Percentiles rank a stretch among this genome's conserved stretches.
Conservation (phyloP, 2,888 invertebrate genomes). For the Pinctada fucata region DNA sequence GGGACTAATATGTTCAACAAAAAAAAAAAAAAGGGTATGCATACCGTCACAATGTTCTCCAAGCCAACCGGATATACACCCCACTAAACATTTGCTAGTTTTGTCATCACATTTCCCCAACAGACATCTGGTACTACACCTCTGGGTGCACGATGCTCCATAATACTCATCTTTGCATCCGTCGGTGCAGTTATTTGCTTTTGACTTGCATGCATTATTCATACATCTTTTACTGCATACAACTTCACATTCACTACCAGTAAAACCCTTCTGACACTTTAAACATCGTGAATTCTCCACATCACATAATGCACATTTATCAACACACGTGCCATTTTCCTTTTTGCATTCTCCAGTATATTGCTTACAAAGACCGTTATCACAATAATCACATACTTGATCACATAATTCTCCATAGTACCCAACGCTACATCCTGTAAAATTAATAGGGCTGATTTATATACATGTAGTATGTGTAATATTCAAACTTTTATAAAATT, state of each 20-base stretch:
- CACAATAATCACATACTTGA: not conserved
- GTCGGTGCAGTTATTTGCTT: slow-evolving; percentile 15
- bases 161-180: slow-evolving; percentile 22
- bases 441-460: too few species aligned
- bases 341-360: slow-evolving; percentile 9
- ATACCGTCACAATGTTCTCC: slow-evolving; percentile 30
- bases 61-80: slow-evolving; percentile 15
- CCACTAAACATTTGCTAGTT: slow-evolving; percentile 4
- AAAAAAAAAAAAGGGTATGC: too few species aligned
- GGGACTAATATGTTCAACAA: too few species aligned
- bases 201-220: not conserved
- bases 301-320: not conserved
- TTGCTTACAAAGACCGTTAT: not conserved
- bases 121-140: slow-evolving; percentile 7
- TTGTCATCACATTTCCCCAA: slow-evolving; percentile 1
- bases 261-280: not conserved
- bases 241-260: slow-evolving; percentile 16
- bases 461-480: too few species aligned
- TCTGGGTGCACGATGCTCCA: slow-evolving; percentile 7
- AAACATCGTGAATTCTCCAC: not conserved
- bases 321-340: slow-evolving; percentile 6
- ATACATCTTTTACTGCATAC: not conserved
- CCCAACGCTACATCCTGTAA: slow-evolving; percentile 9
- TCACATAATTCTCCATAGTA: slow-evolving; percentile 6
- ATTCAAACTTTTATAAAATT: too few species aligned